Evolutionary conservation across 2,797 vertebrate genomes (phyloP), one percentile per base, ranked within the genome.

Genomic region (Cuniculus paca): DNA sequence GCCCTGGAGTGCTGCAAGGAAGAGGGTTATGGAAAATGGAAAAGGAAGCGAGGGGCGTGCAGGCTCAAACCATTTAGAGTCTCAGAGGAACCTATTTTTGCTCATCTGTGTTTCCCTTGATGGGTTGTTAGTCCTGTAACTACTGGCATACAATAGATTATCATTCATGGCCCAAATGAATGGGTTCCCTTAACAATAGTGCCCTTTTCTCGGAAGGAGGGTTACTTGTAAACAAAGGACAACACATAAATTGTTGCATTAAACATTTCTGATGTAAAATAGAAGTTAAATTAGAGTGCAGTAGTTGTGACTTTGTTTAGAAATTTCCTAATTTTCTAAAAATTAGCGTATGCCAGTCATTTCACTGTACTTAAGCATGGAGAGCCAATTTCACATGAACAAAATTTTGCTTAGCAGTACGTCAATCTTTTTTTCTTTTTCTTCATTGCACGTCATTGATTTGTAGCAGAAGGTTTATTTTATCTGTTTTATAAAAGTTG

Each of bases 81-180:
- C 95, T 95, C 65, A 97, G 89, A 96, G 94, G 88, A 95, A 97
- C 96, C 77, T 94, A 39, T 92, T 90, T 95, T 86, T 80, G 90
- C 63, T 96, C 58, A 94, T 95, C 92, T 96, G 94, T 50, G 61
- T 90, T 95, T 88, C 74, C 60, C 94, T 87, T 92, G 94, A 74
- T 79, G 89, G 39, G 90, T 94, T 97, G 85, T 96, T 97, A 92
- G 93, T 61, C 61, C 91, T 95, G 34, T 58, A 95, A 92, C 90
- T 61, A 87, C 42, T 19, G 89, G 72, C 70, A 95, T 94, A 95
- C 48, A 97, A 97, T 89, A 97, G 95, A 65, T 96, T 89, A 54
- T 95, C 92, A 95, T 95, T 97, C 93, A 97, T 94, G 85, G 79
- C 63, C 63, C 70, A 89, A 91, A 96, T 97, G 95, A 97, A 97